Conservation (phyloP, 2,113 vertebrate genomes). For the Corythornis cristatus region DNA sequence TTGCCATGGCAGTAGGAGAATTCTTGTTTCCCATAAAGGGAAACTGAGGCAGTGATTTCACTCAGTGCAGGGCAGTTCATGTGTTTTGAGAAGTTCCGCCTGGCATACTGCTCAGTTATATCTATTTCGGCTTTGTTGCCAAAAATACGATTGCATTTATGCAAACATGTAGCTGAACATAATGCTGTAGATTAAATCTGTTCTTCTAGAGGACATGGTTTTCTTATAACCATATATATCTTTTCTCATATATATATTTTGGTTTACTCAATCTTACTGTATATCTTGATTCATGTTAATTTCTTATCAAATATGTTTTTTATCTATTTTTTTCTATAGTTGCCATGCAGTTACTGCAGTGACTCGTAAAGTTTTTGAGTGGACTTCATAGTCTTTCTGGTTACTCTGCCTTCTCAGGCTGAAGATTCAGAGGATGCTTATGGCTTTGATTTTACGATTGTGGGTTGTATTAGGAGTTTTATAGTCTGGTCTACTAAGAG, state of each 20-base stretch:
- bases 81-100: neutral
- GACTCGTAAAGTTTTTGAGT: neutral
- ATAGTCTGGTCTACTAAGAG: neutral
- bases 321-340: neutral
- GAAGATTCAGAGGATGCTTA: neutral
- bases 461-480: neutral
- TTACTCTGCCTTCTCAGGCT: neutral
- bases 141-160: neutral
- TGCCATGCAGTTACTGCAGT: neutral
- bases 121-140: neutral
- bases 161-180: neutral
- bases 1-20: neutral
- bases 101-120: too few relatives aligned
- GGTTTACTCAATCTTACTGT: neutral
- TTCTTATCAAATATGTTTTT: neutral
- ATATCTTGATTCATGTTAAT: neutral
- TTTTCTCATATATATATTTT: neutral
- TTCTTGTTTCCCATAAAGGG: neutral
- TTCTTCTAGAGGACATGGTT: neutral
- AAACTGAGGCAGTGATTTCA: neutral
- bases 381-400: neutral
- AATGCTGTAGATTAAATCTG: neutral
- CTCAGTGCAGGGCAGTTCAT: rapidly evolving
- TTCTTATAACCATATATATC: neutral
- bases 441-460: neutral